phyloP scores from a whole-genome alignment of 2,888 invertebrate species.

The Metalampra italica region DNA sequence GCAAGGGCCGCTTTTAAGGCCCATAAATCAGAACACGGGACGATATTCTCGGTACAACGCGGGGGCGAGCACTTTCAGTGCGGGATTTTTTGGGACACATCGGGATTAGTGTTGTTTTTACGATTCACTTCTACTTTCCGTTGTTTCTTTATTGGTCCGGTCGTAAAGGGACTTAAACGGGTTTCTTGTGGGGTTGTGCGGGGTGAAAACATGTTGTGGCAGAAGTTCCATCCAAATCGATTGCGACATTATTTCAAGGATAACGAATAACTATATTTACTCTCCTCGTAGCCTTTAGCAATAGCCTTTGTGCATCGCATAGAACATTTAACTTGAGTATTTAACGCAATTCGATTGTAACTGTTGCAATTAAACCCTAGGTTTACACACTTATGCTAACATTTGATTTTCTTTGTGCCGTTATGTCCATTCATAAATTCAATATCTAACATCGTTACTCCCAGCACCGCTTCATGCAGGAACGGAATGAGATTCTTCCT shows the following conservation, averaged over 20 bases:
- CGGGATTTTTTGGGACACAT: constrained; percentile 59
- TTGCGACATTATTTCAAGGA: constrained; percentile 6
- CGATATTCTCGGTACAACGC: constrained; percentile 63
- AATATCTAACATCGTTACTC: constrained; percentile 36
- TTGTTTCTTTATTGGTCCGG: constrained; percentile 51
- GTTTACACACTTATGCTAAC: neutral
- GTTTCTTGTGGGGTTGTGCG: constrained; percentile 25
- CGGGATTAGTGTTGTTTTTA: constrained; percentile 71
- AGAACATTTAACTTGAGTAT: no score
- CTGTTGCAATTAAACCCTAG: no score
- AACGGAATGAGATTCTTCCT: constrained; percentile 61
- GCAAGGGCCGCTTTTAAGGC: constrained; percentile 69
- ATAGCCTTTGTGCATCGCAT: no score
- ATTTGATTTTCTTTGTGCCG: constrained; percentile 26
- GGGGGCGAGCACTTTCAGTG: constrained; percentile 53
- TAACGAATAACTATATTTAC: no score
- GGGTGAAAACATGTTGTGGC: constrained; percentile 17
- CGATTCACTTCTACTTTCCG: constrained; percentile 61
- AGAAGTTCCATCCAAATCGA: constrained; percentile 19
- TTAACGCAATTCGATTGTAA: no score
- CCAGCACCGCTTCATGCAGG: constrained; percentile 46
- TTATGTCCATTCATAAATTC: constrained; percentile 36
- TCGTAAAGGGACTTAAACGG: constrained; percentile 44
- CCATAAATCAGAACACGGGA: constrained; percentile 72
- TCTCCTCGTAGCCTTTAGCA: no score